Evolutionary conservation across 2,113 vertebrate genomes (phyloP).

Genomic region (Centropus unirufus): DNA sequence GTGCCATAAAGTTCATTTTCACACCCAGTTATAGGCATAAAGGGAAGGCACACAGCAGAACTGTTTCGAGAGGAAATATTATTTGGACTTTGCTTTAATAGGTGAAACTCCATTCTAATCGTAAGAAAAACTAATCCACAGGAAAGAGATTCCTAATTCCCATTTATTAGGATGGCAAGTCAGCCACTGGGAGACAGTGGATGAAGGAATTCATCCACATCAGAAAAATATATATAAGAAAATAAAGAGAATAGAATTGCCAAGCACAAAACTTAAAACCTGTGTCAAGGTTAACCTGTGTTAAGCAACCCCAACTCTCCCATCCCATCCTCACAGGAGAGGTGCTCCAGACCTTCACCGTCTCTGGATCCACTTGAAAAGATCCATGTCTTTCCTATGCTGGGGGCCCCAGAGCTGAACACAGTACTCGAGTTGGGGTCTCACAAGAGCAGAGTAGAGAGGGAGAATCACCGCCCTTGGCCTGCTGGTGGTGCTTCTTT

Average conservation of each 20-base stretch:
- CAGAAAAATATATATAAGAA: not conserved
- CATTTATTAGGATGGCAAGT: not conserved
- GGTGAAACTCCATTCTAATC: not conserved
- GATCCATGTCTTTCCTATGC: too few species aligned
- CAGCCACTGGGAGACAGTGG: not conserved
- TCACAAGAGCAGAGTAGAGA: too few species aligned
- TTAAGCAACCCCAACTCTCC: too few species aligned
- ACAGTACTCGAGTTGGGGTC: too few species aligned
- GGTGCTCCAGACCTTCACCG: too few species aligned
- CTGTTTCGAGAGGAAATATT: not conserved
- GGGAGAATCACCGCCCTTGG: too few species aligned
- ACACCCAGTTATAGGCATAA: not conserved
- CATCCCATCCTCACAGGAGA: too few species aligned
- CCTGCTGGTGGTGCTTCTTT: too few species aligned
- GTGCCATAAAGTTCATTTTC: not conserved
- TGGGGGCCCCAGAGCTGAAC: too few species aligned
- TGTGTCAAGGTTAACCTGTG: not conserved
- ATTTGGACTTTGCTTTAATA: not conserved
- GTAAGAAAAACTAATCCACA: not conserved
- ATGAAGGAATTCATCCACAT: not conserved
- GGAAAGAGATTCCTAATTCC: not conserved
- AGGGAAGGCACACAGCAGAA: not conserved
- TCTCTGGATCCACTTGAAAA: too few species aligned
- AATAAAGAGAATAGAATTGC: not conserved
- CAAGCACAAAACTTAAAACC: not conserved